Percentiles rank a stretch among this genome's conserved stretches.
phyloP scores from a whole-genome alignment of 2,797 vertebrate species.

The Squalus acanthias region DNA sequence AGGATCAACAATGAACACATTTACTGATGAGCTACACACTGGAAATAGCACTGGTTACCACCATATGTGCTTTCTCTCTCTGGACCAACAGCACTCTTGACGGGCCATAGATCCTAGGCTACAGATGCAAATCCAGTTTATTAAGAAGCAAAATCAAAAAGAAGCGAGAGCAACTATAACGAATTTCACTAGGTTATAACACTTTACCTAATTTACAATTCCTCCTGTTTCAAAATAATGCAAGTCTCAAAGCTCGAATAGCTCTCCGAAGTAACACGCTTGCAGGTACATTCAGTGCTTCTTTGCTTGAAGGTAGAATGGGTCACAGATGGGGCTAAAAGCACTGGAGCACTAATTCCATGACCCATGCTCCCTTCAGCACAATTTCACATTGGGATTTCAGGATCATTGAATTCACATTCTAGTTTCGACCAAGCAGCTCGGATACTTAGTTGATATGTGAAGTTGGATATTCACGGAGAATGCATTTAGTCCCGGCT shows the following conservation, averaged over 20 bases:
- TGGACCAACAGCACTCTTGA: background rate
- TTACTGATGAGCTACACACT: background rate
- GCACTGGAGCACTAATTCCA: background rate
- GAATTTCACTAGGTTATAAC: background rate
- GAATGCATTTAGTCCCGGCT: background rate
- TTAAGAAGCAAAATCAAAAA: background rate
- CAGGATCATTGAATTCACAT: background rate
- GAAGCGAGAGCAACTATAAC: background rate
- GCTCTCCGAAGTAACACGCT: background rate
- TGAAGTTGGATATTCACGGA: background rate
- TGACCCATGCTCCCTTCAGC: background rate
- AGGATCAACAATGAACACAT: background rate
- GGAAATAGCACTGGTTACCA: background rate
- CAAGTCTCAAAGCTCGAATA: background rate
- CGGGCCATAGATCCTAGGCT: background rate
- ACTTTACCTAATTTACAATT: background rate
- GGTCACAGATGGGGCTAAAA: background rate
- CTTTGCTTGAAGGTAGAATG: background rate
- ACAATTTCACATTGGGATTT: background rate
- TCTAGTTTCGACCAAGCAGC: background rate
- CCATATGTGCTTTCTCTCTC: background rate
- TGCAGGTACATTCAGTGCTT: background rate
- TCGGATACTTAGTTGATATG: background rate
- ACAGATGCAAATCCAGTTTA: background rate
- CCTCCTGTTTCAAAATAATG: background rate